Conservation (phyloP, 2,888 invertebrate genomes). For the Halocaridina rubra region DNA sequence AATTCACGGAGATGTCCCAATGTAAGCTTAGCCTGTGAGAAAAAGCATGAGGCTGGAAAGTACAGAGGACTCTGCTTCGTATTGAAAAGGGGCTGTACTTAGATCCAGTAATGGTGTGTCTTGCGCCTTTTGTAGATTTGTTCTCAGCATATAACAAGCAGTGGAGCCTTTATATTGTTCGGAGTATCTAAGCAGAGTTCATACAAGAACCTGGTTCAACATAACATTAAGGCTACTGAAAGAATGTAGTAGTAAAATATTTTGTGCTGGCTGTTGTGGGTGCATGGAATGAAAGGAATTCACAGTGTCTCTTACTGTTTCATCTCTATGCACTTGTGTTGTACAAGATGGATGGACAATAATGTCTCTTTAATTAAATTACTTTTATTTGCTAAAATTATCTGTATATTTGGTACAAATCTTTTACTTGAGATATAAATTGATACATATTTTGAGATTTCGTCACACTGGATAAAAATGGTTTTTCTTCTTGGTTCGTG, state of each 20-base stretch:
- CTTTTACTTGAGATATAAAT: too few species aligned
- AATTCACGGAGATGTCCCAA: conserved; percentile 47
- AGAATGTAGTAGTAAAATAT: background rate
- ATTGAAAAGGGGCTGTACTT: conserved; percentile 58
- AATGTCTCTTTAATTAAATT: too few species aligned
- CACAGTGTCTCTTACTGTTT: conserved; percentile 44
- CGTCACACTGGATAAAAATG: too few species aligned
- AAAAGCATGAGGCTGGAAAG: conserved; percentile 72
- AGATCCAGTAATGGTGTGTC: conserved; percentile 58
- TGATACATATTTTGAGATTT: too few species aligned
- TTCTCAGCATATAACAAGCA: conserved; percentile 55
- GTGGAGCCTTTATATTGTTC: conserved; percentile 53
- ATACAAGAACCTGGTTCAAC: conserved; percentile 59
- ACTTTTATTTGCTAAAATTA: too few species aligned
- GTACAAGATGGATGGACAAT: conserved; percentile 60
- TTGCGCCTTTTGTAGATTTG: conserved; percentile 51
- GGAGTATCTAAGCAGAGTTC: conserved; percentile 59
- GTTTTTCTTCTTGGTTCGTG: too few species aligned
- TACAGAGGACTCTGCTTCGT: conserved; percentile 65
- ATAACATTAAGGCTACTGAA: conserved; percentile 28
- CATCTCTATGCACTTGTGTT: conserved; percentile 55
- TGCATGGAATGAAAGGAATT: conserved; percentile 58
- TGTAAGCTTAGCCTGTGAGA: conserved; percentile 55
- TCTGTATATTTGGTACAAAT: too few species aligned
- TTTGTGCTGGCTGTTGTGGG: conserved; percentile 56